Percentiles rank a stretch among this genome's conserved stretches.
Conservation (phyloP, 2,797 vertebrate species). For the Danio jaintianensis region DNA sequence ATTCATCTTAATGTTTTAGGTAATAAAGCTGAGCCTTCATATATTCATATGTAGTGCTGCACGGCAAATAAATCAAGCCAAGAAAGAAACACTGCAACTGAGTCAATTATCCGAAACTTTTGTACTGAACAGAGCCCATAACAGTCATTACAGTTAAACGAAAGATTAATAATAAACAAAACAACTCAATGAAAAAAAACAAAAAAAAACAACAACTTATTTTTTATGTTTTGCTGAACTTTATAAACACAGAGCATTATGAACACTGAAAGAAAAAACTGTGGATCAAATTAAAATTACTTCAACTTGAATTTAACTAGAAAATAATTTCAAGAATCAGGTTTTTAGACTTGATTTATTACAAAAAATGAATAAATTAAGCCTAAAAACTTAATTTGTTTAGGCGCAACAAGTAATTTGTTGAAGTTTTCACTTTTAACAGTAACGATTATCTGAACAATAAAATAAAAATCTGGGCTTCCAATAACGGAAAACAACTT, state of each 20-base stretch:
- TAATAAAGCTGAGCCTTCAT: neutral
- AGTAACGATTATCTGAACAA: neutral
- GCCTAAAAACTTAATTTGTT: too few species aligned
- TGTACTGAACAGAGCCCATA: constrained; percentile 13
- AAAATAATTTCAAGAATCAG: too few species aligned
- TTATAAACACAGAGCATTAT: constrained; percentile 20
- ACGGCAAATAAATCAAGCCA: constrained; percentile 15
- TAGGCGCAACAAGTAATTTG: too few species aligned
- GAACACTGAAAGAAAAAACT: too few species aligned
- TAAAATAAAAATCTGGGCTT: neutral
- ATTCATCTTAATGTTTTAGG: neutral
- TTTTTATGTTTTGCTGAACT: neutral
- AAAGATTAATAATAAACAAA: neutral
- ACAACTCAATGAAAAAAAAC: neutral
- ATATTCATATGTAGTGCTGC: neutral
- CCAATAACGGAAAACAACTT: neutral
- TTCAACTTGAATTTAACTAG: too few species aligned
- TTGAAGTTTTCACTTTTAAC: too few species aligned
- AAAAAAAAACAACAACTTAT: neutral
- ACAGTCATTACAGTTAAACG: constrained; percentile 6
- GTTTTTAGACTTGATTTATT: too few species aligned
- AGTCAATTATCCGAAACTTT: neutral
- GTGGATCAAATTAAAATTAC: too few species aligned
- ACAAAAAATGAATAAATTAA: too few species aligned
- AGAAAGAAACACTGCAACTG: constrained; percentile 24